phyloP scores from a whole-genome alignment of 2,888 invertebrate species.

The Heliconius cydno region DNA sequence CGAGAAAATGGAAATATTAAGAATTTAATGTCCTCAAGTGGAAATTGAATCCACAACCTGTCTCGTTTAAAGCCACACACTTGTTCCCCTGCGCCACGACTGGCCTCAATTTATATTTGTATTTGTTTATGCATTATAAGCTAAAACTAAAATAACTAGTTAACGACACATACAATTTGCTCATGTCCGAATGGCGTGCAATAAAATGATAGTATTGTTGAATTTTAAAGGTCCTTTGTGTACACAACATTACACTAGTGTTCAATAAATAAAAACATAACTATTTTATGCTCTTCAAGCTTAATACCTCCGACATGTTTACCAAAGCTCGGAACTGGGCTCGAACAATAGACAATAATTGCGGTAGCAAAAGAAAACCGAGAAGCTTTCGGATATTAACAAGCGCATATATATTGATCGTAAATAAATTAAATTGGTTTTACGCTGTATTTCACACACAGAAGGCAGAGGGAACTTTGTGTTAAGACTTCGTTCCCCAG shows the following conservation, averaged over 20 bases:
- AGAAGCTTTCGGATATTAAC: conserved; percentile 8
- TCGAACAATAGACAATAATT: conserved; percentile 38
- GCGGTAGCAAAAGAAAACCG: conserved; percentile 29
- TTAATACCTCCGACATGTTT: conserved; percentile 17
- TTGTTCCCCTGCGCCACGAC: too few relatives aligned
- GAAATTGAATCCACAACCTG: too few relatives aligned
- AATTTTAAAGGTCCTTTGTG: conserved; percentile 39
- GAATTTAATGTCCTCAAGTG: too few relatives aligned
- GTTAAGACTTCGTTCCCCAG: too few relatives aligned
- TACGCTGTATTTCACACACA: too few relatives aligned
- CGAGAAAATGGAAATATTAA: too few relatives aligned
- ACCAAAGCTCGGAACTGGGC: conserved; percentile 4
- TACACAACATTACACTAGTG: conserved; percentile 36
- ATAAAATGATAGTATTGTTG: conserved; percentile 35
- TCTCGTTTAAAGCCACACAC: too few relatives aligned
- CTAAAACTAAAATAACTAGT: conserved; percentile 15
- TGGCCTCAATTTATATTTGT: background rate
- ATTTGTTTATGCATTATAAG: conserved; percentile 2
- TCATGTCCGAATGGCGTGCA: conserved; percentile 4
- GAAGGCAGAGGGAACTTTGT: too few relatives aligned
- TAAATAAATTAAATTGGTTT: background rate
- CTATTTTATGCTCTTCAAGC: conserved; percentile 32
- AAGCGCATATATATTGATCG: background rate
- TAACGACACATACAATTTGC: conserved; percentile 24
- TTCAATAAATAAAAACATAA: conserved; percentile 33